Conservation (phyloP, 2,888 invertebrate genomes). For the Drosophila birchii region DNA sequence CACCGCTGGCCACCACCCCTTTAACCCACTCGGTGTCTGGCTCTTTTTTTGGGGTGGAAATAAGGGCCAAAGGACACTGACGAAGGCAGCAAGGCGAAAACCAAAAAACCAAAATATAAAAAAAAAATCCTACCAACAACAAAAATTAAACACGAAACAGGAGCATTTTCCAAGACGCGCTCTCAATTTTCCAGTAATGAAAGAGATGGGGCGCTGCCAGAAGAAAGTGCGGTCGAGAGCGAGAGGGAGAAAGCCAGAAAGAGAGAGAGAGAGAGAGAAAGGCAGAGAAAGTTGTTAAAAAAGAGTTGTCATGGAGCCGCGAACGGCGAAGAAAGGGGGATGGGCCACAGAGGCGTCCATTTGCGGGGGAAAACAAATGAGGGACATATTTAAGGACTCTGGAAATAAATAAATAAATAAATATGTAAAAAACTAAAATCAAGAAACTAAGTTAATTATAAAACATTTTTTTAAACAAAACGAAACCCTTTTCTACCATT, state of each 20-base stretch:
- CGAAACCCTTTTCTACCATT: not conserved
- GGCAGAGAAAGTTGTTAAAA: slow-evolving; percentile 34
- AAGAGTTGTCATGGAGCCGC: slow-evolving; percentile 73
- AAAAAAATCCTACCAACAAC: slow-evolving; percentile 16
- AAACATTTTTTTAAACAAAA: not conserved
- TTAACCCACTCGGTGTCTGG: slow-evolving; percentile 21
- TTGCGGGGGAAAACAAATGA: not conserved
- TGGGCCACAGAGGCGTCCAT: slow-evolving; percentile 13
- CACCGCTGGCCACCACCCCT: slow-evolving; percentile 27
- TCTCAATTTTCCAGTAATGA: slow-evolving; percentile 62
- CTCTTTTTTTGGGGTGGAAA: slow-evolving; percentile 35
- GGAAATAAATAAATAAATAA: not conserved
- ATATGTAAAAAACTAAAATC: too few relatives aligned
- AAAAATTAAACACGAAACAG: slow-evolving; percentile 32
- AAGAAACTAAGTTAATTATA: not conserved
- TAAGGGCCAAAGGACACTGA: slow-evolving; percentile 8
- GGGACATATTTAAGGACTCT: too few relatives aligned
- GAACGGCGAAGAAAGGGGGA: not conserved
- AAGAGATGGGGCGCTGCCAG: slow-evolving; percentile 14
- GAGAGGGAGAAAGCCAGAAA: slow-evolving; percentile 6
- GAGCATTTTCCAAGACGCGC: slow-evolving; percentile 48
- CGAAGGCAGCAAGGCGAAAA: slow-evolving; percentile 6
- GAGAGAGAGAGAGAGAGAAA: slow-evolving; percentile 33
- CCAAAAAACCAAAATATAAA: not conserved
- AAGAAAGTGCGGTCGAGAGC: slow-evolving; percentile 4